These are phyloP conservation scores for Phortica okadai DNA, from an alignment of 2,888 invertebrate genomes.

Conservation along the genomic window DNA sequence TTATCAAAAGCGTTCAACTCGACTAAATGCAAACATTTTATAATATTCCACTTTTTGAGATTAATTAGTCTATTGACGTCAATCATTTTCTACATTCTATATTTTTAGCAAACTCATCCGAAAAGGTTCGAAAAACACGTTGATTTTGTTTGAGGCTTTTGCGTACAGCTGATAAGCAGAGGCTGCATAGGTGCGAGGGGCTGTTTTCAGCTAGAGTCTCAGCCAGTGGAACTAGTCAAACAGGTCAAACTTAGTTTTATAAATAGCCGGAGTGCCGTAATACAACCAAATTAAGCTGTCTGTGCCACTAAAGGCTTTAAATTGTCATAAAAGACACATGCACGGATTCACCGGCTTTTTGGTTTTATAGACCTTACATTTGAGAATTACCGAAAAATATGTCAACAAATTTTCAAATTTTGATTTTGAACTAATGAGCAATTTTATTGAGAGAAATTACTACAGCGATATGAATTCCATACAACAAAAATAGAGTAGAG, in stretches of 20 bases:
- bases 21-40: conserved; percentile 13
- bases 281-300: background rate
- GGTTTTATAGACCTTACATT: too few species aligned
- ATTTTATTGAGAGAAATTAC: too few species aligned
- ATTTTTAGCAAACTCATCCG: conserved; percentile 17
- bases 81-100: background rate
- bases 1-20: background rate
- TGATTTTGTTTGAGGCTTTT: background rate
- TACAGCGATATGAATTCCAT: too few species aligned
- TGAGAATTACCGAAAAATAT: too few species aligned
- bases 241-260: background rate
- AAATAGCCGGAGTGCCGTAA: too few species aligned
- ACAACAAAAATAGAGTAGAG: too few species aligned
- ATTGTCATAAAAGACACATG: too few species aligned
- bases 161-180: conserved; percentile 3
- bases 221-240: conserved; percentile 11
- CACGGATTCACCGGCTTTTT: too few species aligned
- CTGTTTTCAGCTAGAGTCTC: background rate
- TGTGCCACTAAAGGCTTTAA: background rate
- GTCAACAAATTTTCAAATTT: too few species aligned
- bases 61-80: conserved; percentile 16
- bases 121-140: background rate
- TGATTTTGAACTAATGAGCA: too few species aligned
- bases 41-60: background rate
- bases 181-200: background rate